Percentiles rank a stretch among this genome's conserved stretches.
These are phyloP conservation scores for Drosophila orosa DNA, from an alignment of 1,140 invertebrate genomes.

Conservation along the genomic window DNA sequence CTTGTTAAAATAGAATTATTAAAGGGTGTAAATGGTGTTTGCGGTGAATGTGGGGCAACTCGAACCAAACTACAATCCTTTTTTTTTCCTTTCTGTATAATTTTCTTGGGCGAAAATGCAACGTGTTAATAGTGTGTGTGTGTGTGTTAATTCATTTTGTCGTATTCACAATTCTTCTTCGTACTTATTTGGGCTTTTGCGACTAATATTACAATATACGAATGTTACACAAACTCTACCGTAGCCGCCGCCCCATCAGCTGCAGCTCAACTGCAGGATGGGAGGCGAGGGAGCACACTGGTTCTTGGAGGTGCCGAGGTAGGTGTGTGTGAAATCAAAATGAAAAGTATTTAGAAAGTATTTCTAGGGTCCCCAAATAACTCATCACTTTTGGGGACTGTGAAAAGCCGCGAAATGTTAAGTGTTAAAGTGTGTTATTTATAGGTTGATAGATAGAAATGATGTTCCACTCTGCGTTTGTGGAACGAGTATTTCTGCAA, in stretches of 20 bases:
- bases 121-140: slow-evolving; percentile 78
- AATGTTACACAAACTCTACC: slow-evolving; percentile 53
- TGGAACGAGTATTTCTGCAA: slow-evolving; percentile 72
- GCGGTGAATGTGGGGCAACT: slow-evolving; percentile 53
- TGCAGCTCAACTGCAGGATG: slow-evolving; percentile 66
- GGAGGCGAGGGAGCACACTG: slow-evolving; percentile 5
- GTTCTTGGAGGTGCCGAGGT: slow-evolving; percentile 13
- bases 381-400: slow-evolving; percentile 9
- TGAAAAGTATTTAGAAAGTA: slow-evolving; percentile 52
- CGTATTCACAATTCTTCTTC: slow-evolving; percentile 42
- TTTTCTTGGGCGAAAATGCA: slow-evolving; percentile 72
- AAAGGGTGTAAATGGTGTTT: slow-evolving; percentile 49
- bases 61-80: slow-evolving; percentile 67
- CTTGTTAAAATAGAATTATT: slow-evolving; percentile 65
- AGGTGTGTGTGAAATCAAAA: slow-evolving; percentile 21
- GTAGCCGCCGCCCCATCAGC: slow-evolving; percentile 8
- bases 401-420: slow-evolving; percentile 57
- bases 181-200: slow-evolving; percentile 47
- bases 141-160: slow-evolving; percentile 76
- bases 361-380: slow-evolving; percentile 30
- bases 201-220: slow-evolving; percentile 59
- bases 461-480: slow-evolving; percentile 57
- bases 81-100: slow-evolving; percentile 33
- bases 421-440: slow-evolving; percentile 46
- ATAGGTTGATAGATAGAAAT: slow-evolving; percentile 52